phyloP scores from a whole-genome alignment of 2,113 vertebrate genomes.

The Nothoprocta pentlandii region DNA sequence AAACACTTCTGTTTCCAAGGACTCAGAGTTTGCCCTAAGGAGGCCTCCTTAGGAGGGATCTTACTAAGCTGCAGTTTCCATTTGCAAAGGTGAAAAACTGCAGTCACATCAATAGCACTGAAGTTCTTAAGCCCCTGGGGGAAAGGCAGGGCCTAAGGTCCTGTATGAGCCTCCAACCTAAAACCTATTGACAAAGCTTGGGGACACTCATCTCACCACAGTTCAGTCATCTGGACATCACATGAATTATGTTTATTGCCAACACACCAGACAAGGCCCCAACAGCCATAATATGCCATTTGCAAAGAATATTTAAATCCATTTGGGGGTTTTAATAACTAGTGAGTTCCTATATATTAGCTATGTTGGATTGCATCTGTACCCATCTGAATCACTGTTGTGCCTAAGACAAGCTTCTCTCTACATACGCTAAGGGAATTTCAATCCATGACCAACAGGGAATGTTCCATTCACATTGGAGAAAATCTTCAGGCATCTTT shows the following conservation, averaged over 20 bases:
- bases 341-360: background rate
- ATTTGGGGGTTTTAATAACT: background rate
- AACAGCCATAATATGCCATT: rapidly evolving
- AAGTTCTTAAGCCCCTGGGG: rapidly evolving
- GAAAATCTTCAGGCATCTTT: background rate
- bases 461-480: background rate
- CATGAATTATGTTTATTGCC: background rate
- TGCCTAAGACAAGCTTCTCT: background rate
- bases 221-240: background rate
- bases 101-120: background rate
- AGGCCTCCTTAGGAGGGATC: background rate
- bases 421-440: background rate
- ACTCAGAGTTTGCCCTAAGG: background rate
- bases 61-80: background rate
- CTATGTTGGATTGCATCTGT: background rate
- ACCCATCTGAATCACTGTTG: background rate
- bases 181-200: background rate
- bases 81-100: background rate
- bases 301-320: background rate
- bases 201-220: background rate
- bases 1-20: background rate
- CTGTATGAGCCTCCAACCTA: background rate
- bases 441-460: background rate
- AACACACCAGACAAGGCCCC: background rate
- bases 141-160: background rate